Percentiles rank a stretch among this genome's conserved stretches.
Conservation (phyloP, 64 coral and sea anemone species). For the Astreopora myriophthalma region DNA sequence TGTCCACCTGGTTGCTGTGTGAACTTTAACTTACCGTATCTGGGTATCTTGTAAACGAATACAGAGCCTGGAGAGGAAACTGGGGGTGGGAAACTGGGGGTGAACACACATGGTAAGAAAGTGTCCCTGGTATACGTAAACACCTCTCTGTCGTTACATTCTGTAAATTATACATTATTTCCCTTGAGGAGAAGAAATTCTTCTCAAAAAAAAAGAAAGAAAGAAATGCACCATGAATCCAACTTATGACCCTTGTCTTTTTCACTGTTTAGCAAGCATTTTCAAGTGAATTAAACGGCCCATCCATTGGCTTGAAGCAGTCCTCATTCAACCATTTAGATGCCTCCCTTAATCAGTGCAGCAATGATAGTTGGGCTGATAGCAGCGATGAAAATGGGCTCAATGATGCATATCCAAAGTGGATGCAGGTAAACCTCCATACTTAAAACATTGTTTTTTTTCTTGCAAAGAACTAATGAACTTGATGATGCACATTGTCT, state of each 20-base stretch:
- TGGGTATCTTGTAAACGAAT: no score
- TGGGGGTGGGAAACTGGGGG: no score
- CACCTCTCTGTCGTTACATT: no score
- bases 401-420: constrained; percentile 79
- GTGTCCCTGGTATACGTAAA: no score
- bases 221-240: not conserved
- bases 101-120: no score
- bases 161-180: no score
- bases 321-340: constrained; percentile 13
- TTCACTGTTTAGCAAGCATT: not conserved
- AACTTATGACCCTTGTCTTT: not conserved
- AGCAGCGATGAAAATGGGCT: constrained; percentile 28
- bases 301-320: not conserved
- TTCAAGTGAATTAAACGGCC: not conserved
- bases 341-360: not conserved
- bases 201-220: not conserved
- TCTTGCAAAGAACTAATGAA: no score
- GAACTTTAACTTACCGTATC: no score
- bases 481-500: no score
- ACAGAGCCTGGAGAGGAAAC: no score
- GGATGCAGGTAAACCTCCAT: constrained; percentile 77
- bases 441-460: not conserved
- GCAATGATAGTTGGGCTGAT: constrained; percentile 65
- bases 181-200: not conserved
- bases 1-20: no score